Base-by-base conservation (phyloP, 2,888 invertebrate species). In the Dromius quadrimaculatus region DNA sequence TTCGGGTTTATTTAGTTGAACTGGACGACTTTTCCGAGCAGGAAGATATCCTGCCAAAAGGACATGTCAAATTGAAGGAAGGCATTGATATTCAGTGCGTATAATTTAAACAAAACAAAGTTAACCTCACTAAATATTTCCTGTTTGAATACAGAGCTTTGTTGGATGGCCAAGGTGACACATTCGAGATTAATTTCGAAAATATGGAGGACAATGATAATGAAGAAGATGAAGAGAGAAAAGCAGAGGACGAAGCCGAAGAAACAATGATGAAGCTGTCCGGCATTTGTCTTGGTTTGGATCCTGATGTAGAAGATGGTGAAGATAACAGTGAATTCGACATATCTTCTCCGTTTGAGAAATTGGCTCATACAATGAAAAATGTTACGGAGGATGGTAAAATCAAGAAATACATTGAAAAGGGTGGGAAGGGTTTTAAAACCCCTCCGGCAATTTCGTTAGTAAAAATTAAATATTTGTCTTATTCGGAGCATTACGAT, bases 401-500 rank as follows among this genome's bases (percentile, higher is more conserved):
- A 76, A 82, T 90, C 0, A 87, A 86, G 76, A 90, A 90, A 79
- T 81, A 87, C 76, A 78, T 89, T 8, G 77, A 89, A 23, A 84
- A 85, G 61, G 80, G 85, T 73, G 93, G 93, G 0, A 82, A 85
- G 65, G 92, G 92, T 0, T 77, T 83, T n/a, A n/a, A n/a, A 1
- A 78, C 83, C 23, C 81, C 91, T 0, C 83, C 87, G 23, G 81
- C 83, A 4, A 84, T 85, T 57, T 84, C 87, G 13, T 83, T 88
- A 36, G 89, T 91, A 0, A 85, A 84, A 28, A 81, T 93, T 9
- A 87, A 89, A 72, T 93, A 90, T 79, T 87, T 90, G 75, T 91
- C 88, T 1, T 92, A 89, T 77, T 84, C 90, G 75, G 93, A 94
- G 81, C 86, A 87, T 76, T 83, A 85, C 36, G 85, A 86, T 68